These are phyloP conservation scores for Scortum barcoo DNA, from an alignment of 2,113 vertebrate genomes.

Conservation along the genomic window DNA sequence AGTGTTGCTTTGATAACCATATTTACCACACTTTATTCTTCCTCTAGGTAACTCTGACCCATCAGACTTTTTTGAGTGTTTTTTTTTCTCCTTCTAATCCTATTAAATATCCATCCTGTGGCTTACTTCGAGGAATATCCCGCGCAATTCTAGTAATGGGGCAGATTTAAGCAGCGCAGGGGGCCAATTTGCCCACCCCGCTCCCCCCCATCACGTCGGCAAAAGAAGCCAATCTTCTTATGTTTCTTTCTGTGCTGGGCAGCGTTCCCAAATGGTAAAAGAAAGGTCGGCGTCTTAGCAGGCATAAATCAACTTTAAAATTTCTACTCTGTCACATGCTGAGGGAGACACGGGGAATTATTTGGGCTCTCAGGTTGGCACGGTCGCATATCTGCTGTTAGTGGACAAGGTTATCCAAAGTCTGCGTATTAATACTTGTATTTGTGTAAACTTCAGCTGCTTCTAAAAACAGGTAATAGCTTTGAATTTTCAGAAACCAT, in stretches of 20 bases:
- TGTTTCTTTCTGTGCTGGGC: conserved; percentile 67
- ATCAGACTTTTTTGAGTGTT: conserved; percentile 45
- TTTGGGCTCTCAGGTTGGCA: conserved; percentile 18
- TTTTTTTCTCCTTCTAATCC: conserved; percentile 60
- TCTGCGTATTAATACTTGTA: conserved; percentile 24
- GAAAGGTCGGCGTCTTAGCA: conserved; percentile 55
- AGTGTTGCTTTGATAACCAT: conserved; percentile 6
- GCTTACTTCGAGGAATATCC: conserved; percentile 66
- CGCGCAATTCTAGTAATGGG: conserved; percentile 72
- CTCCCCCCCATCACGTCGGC: conserved; percentile 5
- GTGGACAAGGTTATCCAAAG: conserved; percentile 55
- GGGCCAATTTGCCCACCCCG: conserved; percentile 46
- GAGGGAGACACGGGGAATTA: conserved; percentile 45
- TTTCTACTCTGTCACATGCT: conserved; percentile 53
- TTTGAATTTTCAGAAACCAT: not conserved
- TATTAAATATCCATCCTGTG: conserved; percentile 72
- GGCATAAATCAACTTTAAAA: conserved; percentile 74
- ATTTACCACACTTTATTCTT: conserved; percentile 22
- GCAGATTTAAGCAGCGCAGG: conserved; percentile 67
- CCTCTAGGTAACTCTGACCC: conserved; percentile 49
- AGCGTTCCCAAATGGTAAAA: conserved; percentile 67
- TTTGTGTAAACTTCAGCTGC: conserved; percentile 28
- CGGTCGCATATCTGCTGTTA: conserved; percentile 19
- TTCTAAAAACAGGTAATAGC: conserved; percentile 16
- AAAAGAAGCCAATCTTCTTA: conserved; percentile 42